Evolutionary conservation across 1,140 invertebrate genomes (phyloP), one percentile per base, ranked within the genome.

Genomic region (Armadillidium nasatum): DNA sequence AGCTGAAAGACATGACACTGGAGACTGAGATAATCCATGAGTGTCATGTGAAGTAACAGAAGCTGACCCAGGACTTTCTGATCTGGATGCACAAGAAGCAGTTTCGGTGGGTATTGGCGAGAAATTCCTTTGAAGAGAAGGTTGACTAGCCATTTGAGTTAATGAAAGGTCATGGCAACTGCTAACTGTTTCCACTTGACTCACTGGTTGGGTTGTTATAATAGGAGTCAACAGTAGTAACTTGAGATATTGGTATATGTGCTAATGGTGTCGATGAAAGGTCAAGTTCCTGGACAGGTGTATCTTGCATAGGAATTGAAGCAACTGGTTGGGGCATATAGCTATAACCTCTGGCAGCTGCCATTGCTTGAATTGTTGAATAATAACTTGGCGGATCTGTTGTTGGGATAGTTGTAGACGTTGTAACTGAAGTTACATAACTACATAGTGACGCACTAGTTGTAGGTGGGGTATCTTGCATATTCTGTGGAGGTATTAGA

Each of bases 321-420:
- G 80, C 78, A 23, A 81, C 73, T 22, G 80, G 77, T 46, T 77
- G 79, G 33, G 77, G 21, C 72, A 78, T 46, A 66, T 81, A 9
- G 87, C 85, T 4, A 89, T 88, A 11, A 13, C 75, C 80, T 87
- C 89, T 67, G 88, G 85, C 82, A n/a, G 92, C 91, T 15, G 88
- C 87, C 60, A 93, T 86, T 9, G 91, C 93, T 84, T 95, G 93
- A 91, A 96, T 94, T 7, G 93, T 94, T 76, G 91, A 94, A 0
- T 93, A 93, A 83, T 96, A 96, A 83, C 93, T 95, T 0, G 94
- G 94, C 0, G 94, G 94, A 83, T 95, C 94, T 9, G 92, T 93
- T 21, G 93, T 94, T 10, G 91, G 93, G 10, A 93, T 88, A 80
- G 82, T 13, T 77, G 80, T 10, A 3, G 50, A 60, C 11, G 50